Base-by-base conservation (phyloP, 2,888 invertebrate species). In the Lamproptera curius region DNA sequence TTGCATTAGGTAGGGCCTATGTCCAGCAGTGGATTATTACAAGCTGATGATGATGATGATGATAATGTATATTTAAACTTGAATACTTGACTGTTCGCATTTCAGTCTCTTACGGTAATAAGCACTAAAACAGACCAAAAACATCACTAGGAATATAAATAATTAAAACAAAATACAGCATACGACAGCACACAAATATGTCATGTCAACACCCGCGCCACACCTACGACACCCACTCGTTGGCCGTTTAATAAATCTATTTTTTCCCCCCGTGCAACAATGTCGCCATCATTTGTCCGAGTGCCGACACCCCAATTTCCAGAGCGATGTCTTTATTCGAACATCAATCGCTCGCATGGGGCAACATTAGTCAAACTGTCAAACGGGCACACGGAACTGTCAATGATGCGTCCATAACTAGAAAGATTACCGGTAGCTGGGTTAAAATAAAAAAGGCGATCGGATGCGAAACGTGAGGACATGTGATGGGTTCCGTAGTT, bases 331-430 rank as follows among this genome's bases (percentile, higher is more conserved):
- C 71, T 67, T 70, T 67, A 74, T 76, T 74, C 71, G 67, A 71
- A 71, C 68, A 66, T 72, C 74, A 65, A 74, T 69, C 63, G 65
- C 63, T 65, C 61, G 67, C 66, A 70, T 54, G 48, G 46, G 73
- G 67, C 70, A 65, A 73, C 85, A 86, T 86, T 81, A 82, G 76
- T 86, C 84, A 85, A 81, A 65, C 74, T 81, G 85, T 84, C 86
- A 77, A 79, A 74, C 70, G 62, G 62, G 65, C 64, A 61, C 75
- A 65, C 68, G 59, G 67, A 73, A 73, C 79, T 81, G 84, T 84
- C 80, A 76, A 76, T 83, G 76, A 70, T 67, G 73, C 75, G 74
- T 81, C 76, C 73, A 70, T 72, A 68, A 70, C 61, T 56, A 63
- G 65, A 66, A 63, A 67, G 64, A 69, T 67, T 66, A 64, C 60